Conservation (phyloP, 2,113 vertebrate genomes). For the Colossoma macropomum region DNA sequence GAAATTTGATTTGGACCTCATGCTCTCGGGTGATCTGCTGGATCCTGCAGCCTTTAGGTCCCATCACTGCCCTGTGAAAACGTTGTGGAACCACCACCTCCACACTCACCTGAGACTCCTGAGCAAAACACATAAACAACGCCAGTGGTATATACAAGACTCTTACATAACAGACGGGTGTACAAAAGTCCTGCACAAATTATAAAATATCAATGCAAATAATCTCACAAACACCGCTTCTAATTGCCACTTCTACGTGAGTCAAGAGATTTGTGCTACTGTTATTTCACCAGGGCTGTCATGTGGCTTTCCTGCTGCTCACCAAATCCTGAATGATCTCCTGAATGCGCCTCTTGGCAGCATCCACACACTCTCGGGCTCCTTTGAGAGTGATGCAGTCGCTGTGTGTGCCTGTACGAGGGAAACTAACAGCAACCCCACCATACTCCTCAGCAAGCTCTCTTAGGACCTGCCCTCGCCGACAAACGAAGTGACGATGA, state of each 20-base stretch:
- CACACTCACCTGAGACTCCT: conserved; percentile 81
- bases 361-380: conserved; percentile 82
- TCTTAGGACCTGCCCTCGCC: conserved; percentile 78
- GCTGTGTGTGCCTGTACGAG: conserved; percentile 78
- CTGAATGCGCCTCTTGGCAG: conserved; percentile 79
- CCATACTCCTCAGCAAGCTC: conserved; percentile 84
- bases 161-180: neutral
- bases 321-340: conserved; percentile 83
- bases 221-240: no score
- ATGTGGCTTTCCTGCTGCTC: neutral
- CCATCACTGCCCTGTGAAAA: conserved; percentile 81
- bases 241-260: neutral
- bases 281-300: neutral
- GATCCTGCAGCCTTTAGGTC: conserved; percentile 78
- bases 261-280: neutral
- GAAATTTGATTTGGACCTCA: conserved; percentile 84
- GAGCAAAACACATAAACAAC: conserved; percentile 20
- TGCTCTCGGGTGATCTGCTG: conserved; percentile 81
- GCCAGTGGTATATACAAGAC: neutral
- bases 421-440: conserved; percentile 81
- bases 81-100: conserved; percentile 81
- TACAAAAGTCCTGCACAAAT: neutral
- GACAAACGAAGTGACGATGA: conserved; percentile 81
- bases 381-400: conserved; percentile 80
- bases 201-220: neutral